Conservation (phyloP, 1,140 invertebrate genomes). For the Drosophila cardini region DNA sequence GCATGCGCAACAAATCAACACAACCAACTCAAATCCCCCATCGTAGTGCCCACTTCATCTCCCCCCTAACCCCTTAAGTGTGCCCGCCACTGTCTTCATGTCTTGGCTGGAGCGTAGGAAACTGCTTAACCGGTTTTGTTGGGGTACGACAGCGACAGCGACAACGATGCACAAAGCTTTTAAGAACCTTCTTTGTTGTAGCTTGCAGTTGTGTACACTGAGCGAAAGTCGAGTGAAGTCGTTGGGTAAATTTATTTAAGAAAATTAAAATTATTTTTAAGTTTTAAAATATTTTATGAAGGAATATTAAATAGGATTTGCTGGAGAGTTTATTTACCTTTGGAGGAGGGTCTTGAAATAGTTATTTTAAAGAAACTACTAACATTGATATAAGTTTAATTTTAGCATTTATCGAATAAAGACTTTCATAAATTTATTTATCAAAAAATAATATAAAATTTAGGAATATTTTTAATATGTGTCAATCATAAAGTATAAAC, state of each 20-base stretch:
- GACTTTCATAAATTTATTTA: too few relatives aligned
- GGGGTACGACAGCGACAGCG: constrained; percentile 53
- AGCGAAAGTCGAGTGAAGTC: constrained; percentile 10
- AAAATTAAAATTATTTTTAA: too few relatives aligned
- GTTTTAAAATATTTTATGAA: too few relatives aligned
- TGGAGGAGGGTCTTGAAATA: too few relatives aligned
- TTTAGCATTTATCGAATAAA: too few relatives aligned
- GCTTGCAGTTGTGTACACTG: constrained; percentile 53
- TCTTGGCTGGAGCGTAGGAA: constrained; percentile 20
- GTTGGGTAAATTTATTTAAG: neutral
- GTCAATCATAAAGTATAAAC: too few relatives aligned
- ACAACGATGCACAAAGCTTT: constrained; percentile 77
- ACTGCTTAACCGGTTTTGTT: constrained; percentile 39
- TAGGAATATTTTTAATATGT: too few relatives aligned
- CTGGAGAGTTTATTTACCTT: too few relatives aligned
- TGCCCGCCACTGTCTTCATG: neutral
- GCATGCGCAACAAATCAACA: constrained; percentile 73
- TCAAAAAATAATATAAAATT: too few relatives aligned
- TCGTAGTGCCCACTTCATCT: neutral
- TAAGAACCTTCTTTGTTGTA: constrained; percentile 78
- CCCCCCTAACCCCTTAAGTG: constrained; percentile 9
- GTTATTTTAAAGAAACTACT: too few relatives aligned
- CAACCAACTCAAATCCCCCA: constrained; percentile 32
- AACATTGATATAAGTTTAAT: too few relatives aligned
- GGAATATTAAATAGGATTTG: too few relatives aligned